Base-by-base conservation (phyloP, 2,113 vertebrate genomes). In the Cochlearius cochlearius region DNA sequence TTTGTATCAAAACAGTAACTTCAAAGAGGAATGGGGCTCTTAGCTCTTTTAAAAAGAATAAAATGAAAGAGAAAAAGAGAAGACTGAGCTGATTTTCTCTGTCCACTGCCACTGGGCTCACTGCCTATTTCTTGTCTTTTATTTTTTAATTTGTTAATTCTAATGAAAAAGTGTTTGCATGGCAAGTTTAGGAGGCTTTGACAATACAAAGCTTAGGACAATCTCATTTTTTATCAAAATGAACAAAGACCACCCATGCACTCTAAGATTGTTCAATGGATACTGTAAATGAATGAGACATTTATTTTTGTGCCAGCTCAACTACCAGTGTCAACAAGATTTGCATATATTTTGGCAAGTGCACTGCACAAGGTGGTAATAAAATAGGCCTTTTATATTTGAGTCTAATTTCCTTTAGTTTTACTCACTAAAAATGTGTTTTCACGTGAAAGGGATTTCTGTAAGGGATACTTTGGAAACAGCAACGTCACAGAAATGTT, bases 301-400 rank as follows among this genome's bases (percentile, higher is more conserved):
- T 94, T 98, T 97, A 98, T 98, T 98, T 98, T 98, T 97, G 94
- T 98, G 98, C 98, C 98, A 98, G 73, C 95, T 97, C 93, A 88
- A 97, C 97, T 91, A 98, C 91, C 94, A 98, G 82, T 84, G 94
- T 86, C 38, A 62, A 97, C 94, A 97, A 97, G 95, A 98, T 98
- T 97, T 98, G 97, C 97, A 98, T 98, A 94, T 88, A 97, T 97
- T 98, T 98, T 98, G 97, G 98, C 97, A 97, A 98, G 76, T 93
- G 53, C 76, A 84, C 88, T 95, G 95, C 94, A 96, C 96, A 97
- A 97, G 93, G 96, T 97, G 96, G 96, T 92, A 97, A 96, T 86
- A 97, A 97, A 97, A 98, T 96, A 96, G 86, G 91, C 72, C 94
- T 97, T 98, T 98, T 98, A 97, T 98, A 84, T 96, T 75, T 87